Percentiles rank a stretch among this genome's conserved stretches.
Conservation (phyloP, 2,888 invertebrate species). For the Tortrix viridana region DNA sequence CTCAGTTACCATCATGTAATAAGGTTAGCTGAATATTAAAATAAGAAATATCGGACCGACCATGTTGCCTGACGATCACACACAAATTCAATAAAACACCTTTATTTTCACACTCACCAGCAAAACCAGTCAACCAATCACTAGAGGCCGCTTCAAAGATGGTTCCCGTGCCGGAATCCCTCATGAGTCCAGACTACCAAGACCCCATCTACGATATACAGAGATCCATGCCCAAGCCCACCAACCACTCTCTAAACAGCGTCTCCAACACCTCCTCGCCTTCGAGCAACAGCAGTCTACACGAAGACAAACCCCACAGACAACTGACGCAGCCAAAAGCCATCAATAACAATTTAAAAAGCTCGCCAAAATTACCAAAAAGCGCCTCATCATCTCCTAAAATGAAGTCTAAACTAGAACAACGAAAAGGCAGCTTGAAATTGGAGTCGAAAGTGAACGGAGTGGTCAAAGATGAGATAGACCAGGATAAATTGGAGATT, state of each 20-base stretch:
- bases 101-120: conserved; percentile 34
- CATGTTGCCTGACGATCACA: not conserved
- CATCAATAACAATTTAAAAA: conserved; percentile 60
- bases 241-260: conserved; percentile 52
- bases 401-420: conserved; percentile 69
- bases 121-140: conserved; percentile 79
- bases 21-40: not conserved
- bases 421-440: conserved; percentile 72
- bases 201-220: conserved; percentile 80
- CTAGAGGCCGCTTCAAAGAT: conserved; percentile 93
- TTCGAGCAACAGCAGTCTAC: conserved; percentile 68
- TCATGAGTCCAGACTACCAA: conserved; percentile 93
- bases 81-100: not conserved
- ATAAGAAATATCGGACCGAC: not conserved
- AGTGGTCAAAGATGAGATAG: conserved; percentile 54
- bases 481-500: conserved; percentile 65
- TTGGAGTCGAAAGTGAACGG: conserved; percentile 63
- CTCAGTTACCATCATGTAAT: too few species aligned
- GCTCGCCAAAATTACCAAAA: conserved; percentile 75
- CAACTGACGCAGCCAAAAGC: conserved; percentile 47
- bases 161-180: conserved; percentile 93
- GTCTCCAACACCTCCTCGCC: conserved; percentile 62
- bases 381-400: conserved; percentile 79
- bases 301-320: conserved; percentile 61
- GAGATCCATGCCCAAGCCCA: conserved; percentile 63